These are phyloP conservation scores for Cinclus cinclus DNA, from an alignment of 2,113 vertebrate genomes.

Conservation along the genomic window DNA sequence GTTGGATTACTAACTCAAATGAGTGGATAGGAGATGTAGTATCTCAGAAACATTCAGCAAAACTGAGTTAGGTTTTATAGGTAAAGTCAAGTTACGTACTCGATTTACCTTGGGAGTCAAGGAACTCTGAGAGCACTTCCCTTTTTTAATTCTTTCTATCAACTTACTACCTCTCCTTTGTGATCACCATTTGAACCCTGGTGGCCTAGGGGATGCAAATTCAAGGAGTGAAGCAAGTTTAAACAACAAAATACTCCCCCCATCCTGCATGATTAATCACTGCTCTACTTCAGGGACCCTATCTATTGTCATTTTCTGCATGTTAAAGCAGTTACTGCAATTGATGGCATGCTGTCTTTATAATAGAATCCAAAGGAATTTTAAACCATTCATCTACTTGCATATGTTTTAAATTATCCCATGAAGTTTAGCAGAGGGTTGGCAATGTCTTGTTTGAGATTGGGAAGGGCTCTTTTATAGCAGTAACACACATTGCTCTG, in stretches of 20 bases:
- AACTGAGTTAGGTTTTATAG: background rate
- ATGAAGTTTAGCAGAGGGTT: slow-evolving; percentile 22
- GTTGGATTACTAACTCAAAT: background rate
- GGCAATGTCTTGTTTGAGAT: background rate
- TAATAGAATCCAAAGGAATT: slow-evolving; percentile 4
- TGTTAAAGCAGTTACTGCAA: slow-evolving; percentile 23
- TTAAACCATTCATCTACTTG: background rate
- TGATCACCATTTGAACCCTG: background rate
- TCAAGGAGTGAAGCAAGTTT: background rate
- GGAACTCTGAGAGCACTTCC: background rate
- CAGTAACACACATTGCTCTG: background rate
- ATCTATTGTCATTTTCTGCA: slow-evolving; percentile 16
- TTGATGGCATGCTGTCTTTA: background rate
- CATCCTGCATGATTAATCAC: background rate
- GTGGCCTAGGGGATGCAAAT: background rate
- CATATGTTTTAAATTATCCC: slow-evolving; percentile 30
- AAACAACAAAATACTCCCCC: background rate
- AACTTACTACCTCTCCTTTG: background rate
- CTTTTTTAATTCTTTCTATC: background rate
- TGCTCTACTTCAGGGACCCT: background rate
- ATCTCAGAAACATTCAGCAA: background rate
- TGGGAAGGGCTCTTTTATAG: background rate
- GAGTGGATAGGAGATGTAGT: background rate
- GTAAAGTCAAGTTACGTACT: background rate
- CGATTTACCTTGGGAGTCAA: background rate